Conservation (phyloP, 2,113 vertebrate genomes). For the Carassius carassius region DNA sequence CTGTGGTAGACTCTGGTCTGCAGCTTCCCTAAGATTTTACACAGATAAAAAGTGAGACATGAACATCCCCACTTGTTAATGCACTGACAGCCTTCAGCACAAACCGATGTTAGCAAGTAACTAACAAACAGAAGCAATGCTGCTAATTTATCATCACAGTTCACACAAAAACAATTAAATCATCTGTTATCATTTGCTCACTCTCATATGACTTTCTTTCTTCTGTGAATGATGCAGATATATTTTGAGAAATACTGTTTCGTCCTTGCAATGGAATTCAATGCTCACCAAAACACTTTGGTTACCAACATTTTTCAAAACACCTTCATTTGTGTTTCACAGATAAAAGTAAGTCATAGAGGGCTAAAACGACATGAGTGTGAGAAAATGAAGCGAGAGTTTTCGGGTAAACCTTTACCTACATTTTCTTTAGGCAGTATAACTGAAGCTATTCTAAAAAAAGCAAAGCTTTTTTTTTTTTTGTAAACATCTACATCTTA, state of each 20-base stretch:
- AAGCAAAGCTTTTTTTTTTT: background rate
- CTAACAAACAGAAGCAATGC: conserved; percentile 17
- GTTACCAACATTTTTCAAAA: background rate
- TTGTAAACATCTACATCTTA: background rate
- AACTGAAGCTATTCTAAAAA: background rate
- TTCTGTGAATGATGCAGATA: background rate
- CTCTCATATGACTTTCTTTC: background rate
- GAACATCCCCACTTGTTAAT: conserved; percentile 24
- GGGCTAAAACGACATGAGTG: background rate
- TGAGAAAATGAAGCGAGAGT: background rate
- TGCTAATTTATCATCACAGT: background rate
- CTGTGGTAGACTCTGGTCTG: conserved; percentile 16
- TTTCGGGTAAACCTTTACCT: background rate
- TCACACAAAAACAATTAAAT: background rate
- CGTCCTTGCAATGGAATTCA: background rate
- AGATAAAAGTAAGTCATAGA: background rate
- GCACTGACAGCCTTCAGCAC: conserved; percentile 12
- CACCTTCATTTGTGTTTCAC: background rate
- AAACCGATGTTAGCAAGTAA: background rate
- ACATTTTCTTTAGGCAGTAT: background rate
- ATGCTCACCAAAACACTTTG: background rate
- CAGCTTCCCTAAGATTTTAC: conserved; percentile 41
- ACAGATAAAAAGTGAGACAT: conserved; percentile 32
- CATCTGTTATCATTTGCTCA: background rate
- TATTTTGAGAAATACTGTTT: background rate